A percentile compares a stretch with the other conserved stretches of the same genome.
Evolutionary conservation across 2,888 invertebrate genomes (phyloP).

Genomic region (Apamea monoglypha): DNA sequence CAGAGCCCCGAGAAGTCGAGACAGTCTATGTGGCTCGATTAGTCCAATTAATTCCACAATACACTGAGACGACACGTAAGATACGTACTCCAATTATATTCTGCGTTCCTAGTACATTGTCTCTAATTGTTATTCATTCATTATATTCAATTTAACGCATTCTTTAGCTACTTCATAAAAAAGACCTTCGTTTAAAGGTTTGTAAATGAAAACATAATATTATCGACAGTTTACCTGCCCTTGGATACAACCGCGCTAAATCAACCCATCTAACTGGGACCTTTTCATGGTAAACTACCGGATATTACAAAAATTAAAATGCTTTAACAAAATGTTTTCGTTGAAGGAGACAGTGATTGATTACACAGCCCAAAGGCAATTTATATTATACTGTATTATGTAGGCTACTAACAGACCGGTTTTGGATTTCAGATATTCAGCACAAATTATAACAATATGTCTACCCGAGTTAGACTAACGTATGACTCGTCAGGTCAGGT

Average conservation of each 20-base stretch:
- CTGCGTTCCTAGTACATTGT: slow-evolving; percentile 26
- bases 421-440: slow-evolving; percentile 32
- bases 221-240: slow-evolving; percentile 7
- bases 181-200: slow-evolving; percentile 3
- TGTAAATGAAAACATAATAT: slow-evolving; percentile 2
- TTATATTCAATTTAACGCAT: slow-evolving; percentile 19
- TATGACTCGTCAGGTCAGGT: slow-evolving; percentile 20
- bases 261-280: slow-evolving; percentile 36
- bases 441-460: slow-evolving; percentile 33
- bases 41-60: slow-evolving; percentile 60
- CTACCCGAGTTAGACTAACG: slow-evolving; percentile 6
- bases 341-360: slow-evolving; percentile 29
- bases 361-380: slow-evolving; percentile 9
- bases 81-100: slow-evolving; percentile 42
- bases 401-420: slow-evolving; percentile 29
- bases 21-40: slow-evolving; percentile 57
- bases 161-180: slow-evolving; percentile 8
- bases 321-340: slow-evolving; percentile 33
- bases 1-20: slow-evolving; percentile 39
- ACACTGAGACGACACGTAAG: slow-evolving; percentile 47
- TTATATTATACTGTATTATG: slow-evolving; percentile 11
- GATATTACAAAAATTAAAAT: slow-evolving; percentile 39
- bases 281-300: slow-evolving; percentile 34
- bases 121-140: slow-evolving; percentile 34
- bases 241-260: slow-evolving; percentile 7